Conservation (phyloP, 1,140 invertebrate genomes). For the Sycobia sp. region DNA sequence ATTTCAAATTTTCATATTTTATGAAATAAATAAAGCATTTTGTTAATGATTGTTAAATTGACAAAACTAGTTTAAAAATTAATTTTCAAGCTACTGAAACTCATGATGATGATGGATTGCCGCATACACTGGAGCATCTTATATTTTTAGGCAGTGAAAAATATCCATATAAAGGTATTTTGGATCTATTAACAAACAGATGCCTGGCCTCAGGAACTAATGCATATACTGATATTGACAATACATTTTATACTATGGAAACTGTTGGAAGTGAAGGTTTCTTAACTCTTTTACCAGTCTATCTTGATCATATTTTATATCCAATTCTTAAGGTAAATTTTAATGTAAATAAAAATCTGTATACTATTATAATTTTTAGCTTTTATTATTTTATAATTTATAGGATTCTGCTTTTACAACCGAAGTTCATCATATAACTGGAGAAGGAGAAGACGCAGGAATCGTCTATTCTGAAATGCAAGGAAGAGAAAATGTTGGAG, state of each 20-base stretch:
- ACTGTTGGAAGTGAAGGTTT: conserved; percentile 88
- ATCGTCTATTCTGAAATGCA: conserved; percentile 96
- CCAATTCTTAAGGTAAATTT: conserved; percentile 75
- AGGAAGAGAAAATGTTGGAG: conserved; percentile 80
- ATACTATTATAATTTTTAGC: conserved; percentile 28
- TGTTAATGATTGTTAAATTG: too few species aligned
- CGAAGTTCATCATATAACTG: conserved; percentile 91
- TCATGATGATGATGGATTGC: conserved; percentile 88
- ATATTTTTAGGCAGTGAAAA: conserved; percentile 89
- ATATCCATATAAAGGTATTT: conserved; percentile 88
- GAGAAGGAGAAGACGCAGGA: conserved; percentile 85
- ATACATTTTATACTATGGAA: conserved; percentile 87
- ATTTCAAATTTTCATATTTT: conserved; percentile 4
- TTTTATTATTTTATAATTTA: conserved; percentile 18
- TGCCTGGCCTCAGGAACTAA: conserved; percentile 90
- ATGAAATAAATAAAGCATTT: too few species aligned
- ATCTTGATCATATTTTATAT: conserved; percentile 87
- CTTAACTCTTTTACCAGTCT: conserved; percentile 85
- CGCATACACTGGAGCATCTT: conserved; percentile 91
- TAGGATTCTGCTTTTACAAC: conserved; percentile 82
- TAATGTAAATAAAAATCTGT: not conserved
- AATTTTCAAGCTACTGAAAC: conserved; percentile 79
- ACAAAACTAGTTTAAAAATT: too few species aligned
- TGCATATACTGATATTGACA: conserved; percentile 83
- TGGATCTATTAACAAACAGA: conserved; percentile 86